Percentiles rank a stretch among this genome's conserved stretches.
Evolutionary conservation across 2,797 vertebrate genomes (phyloP).

Genomic region (Oreortyx pictus): DNA sequence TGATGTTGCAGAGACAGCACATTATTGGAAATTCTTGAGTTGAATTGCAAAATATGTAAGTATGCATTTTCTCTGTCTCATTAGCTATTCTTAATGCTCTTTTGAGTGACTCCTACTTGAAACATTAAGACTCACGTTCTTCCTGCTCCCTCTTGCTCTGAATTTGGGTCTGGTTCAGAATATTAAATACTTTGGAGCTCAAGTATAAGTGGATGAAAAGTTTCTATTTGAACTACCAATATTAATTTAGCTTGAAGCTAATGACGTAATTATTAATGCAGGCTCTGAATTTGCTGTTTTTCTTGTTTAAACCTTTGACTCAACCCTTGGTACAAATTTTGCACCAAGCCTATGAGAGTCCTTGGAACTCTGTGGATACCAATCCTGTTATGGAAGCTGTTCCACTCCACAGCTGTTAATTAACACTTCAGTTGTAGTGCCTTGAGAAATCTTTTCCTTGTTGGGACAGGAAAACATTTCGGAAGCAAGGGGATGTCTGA

Average conservation of each 20-base stretch:
- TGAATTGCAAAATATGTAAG: not conserved
- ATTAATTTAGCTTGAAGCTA: slow-evolving; percentile 38
- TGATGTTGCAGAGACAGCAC: slow-evolving; percentile 49
- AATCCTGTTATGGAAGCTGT: not conserved
- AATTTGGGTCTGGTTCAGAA: slow-evolving; percentile 35
- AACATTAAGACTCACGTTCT: not conserved
- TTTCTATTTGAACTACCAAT: slow-evolving; percentile 31
- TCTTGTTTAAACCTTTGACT: not conserved
- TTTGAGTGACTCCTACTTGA: slow-evolving; percentile 24
- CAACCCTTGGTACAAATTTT: not conserved
- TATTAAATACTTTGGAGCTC: slow-evolving; percentile 32
- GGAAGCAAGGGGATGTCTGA: not conserved
- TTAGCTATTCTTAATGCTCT: slow-evolving; percentile 29
- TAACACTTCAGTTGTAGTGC: not conserved
- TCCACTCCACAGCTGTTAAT: not conserved
- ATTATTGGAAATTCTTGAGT: slow-evolving; percentile 16
- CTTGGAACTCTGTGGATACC: not conserved
- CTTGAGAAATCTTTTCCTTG: not conserved
- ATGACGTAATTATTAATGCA: slow-evolving; percentile 13
- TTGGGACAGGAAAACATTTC: not conserved
- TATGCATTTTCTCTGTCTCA: slow-evolving; percentile 20
- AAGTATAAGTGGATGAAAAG: slow-evolving; percentile 1
- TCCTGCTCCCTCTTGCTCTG: not conserved
- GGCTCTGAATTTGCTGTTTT: slow-evolving; percentile 12
- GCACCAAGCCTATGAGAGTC: not conserved